Evolutionary conservation across 2,888 invertebrate genomes (phyloP), one percentile per base, ranked within the genome.

Genomic region (Philaethria dido): DNA sequence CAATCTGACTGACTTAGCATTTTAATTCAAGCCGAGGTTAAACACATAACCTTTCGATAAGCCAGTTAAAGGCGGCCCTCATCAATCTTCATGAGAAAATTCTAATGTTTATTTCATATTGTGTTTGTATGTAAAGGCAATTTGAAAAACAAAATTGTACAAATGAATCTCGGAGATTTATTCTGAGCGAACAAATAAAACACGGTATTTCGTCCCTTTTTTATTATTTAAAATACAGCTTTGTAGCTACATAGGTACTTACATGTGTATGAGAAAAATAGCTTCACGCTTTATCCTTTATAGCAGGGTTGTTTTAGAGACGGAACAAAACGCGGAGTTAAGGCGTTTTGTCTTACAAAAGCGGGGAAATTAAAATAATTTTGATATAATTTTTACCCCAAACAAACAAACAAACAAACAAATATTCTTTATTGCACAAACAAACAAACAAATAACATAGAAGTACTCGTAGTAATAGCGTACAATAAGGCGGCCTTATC

Each of bases 141-240:
- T 75, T 63, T 71, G 62, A 74, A 77, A 77, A 73, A 74, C 73
- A 71, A 74, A 73, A 73, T 75, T 74, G 76, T 77, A 78, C 77
- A 83, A 85, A 82, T 78, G 80, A 79, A 81, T 78, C 78, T 68
- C 69, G 69, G 77, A 82, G 81, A 85, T 85, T 86, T 86, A 84
- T 84, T 81, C 72, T 78, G 78, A 80, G 76, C 81, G 77, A 64
- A 64, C 67, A 70, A 72, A 70, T 77, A 82, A 80, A n/a, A 81
- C 82, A 81, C 80, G 77, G 79, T 13, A 48, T 47, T 69, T 61
- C 77, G 74, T 77, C 80, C 77, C 77, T 72, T 78, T n/a, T 84
- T 81, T 82, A 81, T 84, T 82, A 83, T 82, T 82, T 82, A 82
- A 76, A 60, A 59, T 78, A 79, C 79, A 77, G 75, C 71, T 66